Evolutionary conservation across 2,797 vertebrate genomes (phyloP), one percentile per base, ranked within the genome.

Genomic region (Microctenopoma steveboyesi): DNA sequence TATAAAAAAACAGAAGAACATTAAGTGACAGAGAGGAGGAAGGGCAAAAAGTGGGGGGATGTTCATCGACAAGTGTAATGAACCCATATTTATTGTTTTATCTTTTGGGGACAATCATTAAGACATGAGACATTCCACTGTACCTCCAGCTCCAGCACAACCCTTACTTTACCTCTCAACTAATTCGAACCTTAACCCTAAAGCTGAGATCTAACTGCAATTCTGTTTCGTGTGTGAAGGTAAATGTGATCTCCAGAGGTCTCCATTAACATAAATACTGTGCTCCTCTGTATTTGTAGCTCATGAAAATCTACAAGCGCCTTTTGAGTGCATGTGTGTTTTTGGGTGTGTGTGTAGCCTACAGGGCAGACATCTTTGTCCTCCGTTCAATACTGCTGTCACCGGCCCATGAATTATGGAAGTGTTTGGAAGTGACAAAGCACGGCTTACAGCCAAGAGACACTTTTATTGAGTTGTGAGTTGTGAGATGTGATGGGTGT

Each of bases 331-430:
- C 47, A 57, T 56, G 46, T 42, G 64, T 52, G 79, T 51, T 50
- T 67, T 46, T 59, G 53, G 53, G 50, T 52, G 65, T 72, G 67
- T 56, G 69, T 72, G 25, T 42, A 54, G 78, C 76, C 87, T 78
- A 79, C 76, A 75, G 85, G 77, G 76, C 73, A 86, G 84, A 86
- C 83, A 81, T 89, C 83, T 90, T 88, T 90, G 89, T 91, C 82
- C 81, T 86, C 80, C 67, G 70, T 88, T 89, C 90, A 88, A 90
- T 88, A 84, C 74, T 55, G 74, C 85, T 87, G 83, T 91, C 90
- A 89, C 59, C 52, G 11, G 79, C 66, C 76, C 82, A 90, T 91
- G 88, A 91, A 92, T 92, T 91, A 92, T 92, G 89, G 81, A 91
- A 81, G 81, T 83, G 82, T 88, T 88, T 88, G 72, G 74, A 83